phyloP scores from a whole-genome alignment of 2,888 invertebrate genomes.

The Alentia gelatinosa region DNA sequence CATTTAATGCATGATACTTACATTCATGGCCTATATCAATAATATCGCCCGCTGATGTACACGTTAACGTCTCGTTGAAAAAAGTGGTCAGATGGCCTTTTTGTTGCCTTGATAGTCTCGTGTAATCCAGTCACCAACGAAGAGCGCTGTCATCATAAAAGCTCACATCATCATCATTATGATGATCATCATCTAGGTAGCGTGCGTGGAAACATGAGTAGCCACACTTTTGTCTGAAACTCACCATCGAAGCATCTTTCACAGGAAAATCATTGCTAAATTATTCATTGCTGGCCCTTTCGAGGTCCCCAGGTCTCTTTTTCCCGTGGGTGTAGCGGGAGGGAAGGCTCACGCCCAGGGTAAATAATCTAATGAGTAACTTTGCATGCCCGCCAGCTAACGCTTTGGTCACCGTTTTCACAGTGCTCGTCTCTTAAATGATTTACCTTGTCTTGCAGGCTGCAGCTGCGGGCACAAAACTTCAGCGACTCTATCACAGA shows the following conservation, averaged over 20 bases:
- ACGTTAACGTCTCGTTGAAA: no score
- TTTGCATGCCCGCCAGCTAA: not conserved
- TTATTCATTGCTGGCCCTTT: not conserved
- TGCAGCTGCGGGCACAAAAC: constrained; percentile 46
- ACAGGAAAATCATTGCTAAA: not conserved
- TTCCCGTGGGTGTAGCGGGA: no score
- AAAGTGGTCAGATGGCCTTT: no score
- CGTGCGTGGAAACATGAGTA: not conserved
- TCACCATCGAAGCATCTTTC: not conserved
- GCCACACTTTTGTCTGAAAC: not conserved
- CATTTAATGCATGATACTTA: no score
- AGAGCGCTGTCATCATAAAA: no score
- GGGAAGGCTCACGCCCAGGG: not conserved
- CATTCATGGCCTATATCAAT: no score
- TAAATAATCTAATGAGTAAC: constrained; percentile 18
- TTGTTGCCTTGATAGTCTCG: no score
- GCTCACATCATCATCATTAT: no score
- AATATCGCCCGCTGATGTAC: no score
- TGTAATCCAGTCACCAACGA: no score
- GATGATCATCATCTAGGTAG: no score
- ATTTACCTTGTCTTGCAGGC: constrained; percentile 36
- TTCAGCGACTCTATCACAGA: constrained; percentile 48
- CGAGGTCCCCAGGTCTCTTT: not conserved
- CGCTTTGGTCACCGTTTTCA: not conserved
- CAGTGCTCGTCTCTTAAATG: not conserved